Conservation (phyloP, 2,797 vertebrate species). For the Oreochromis grahami region DNA sequence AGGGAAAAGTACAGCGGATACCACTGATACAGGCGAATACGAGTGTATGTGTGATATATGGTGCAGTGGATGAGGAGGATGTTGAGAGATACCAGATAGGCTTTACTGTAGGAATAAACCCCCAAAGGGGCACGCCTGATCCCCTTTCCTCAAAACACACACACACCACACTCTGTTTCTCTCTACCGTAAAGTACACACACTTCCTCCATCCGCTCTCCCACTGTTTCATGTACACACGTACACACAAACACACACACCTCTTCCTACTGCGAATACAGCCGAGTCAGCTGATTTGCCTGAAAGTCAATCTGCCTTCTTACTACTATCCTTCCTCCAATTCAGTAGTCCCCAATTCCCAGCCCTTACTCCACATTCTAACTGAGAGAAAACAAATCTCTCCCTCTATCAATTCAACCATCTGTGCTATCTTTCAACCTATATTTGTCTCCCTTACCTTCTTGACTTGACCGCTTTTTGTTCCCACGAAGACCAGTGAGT, state of each 20-base stretch:
- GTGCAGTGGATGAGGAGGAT: conserved; percentile 51
- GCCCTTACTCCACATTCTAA: conserved; percentile 19
- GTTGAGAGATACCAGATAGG: conserved; percentile 68
- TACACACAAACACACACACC: conserved; percentile 23
- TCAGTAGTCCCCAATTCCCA: conserved; percentile 59
- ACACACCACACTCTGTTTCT: conserved; percentile 31
- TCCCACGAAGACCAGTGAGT: conserved; percentile 96
- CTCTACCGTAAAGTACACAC: conserved; percentile 25
- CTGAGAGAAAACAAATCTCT: conserved; percentile 42
- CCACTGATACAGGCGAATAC: conserved; percentile 32
- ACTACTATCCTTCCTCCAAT: conserved; percentile 48
- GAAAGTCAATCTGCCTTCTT: conserved; percentile 70
- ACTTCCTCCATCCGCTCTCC: conserved; percentile 21
- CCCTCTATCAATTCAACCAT: conserved; percentile 7
- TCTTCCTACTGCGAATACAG: conserved; percentile 40
- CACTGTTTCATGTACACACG: conserved; percentile 23
- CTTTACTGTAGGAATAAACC: conserved; percentile 57
- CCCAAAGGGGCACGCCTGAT: conserved; percentile 56
- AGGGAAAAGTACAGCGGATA: conserved; percentile 51
- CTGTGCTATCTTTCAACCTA: neutral
- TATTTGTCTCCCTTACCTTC: conserved; percentile 83
- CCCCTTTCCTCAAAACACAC: conserved; percentile 28
- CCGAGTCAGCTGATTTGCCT: conserved; percentile 65
- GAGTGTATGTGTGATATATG: conserved; percentile 47
- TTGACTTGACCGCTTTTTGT: conserved; percentile 93